phyloP scores from a whole-genome alignment of 2,888 invertebrate genomes.

The Tipula unca region DNA sequence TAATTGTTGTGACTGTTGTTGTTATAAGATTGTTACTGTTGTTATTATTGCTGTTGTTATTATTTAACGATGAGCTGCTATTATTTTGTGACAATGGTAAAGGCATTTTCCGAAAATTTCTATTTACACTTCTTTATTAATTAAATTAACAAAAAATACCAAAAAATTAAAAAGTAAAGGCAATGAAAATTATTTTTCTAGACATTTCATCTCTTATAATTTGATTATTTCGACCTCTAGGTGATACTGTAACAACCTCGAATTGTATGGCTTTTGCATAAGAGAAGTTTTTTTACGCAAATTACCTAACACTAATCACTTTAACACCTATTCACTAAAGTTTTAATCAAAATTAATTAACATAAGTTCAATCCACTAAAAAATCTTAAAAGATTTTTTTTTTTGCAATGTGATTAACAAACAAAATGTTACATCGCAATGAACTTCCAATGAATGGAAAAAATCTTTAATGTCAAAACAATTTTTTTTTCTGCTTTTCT shows the following conservation, averaged over 20 bases:
- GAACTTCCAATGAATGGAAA: background rate
- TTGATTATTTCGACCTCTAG: slow-evolving; percentile 14
- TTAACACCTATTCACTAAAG: background rate
- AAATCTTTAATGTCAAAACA: background rate
- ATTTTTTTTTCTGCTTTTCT: background rate
- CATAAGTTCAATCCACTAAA: background rate
- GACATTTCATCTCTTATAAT: background rate
- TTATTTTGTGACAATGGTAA: background rate
- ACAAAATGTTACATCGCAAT: background rate
- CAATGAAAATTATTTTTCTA: background rate
- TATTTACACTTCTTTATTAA: background rate
- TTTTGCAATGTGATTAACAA: background rate
- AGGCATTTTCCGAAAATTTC: background rate
- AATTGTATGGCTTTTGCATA: background rate
- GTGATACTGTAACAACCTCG: slow-evolving; percentile 8
- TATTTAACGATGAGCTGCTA: background rate
- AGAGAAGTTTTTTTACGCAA: background rate
- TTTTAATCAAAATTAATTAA: background rate
- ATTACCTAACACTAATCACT: background rate
- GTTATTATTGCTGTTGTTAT: background rate
- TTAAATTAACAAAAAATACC: background rate
- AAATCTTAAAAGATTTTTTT: background rate
- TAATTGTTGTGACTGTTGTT: slow-evolving; percentile 10
- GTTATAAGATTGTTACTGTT: background rate
- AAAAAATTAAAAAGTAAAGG: background rate